A percentile compares a stretch with the other conserved stretches of the same genome.
phyloP scores from a whole-genome alignment of 2,797 vertebrate species.

The Typhlichthys subterraneus region DNA sequence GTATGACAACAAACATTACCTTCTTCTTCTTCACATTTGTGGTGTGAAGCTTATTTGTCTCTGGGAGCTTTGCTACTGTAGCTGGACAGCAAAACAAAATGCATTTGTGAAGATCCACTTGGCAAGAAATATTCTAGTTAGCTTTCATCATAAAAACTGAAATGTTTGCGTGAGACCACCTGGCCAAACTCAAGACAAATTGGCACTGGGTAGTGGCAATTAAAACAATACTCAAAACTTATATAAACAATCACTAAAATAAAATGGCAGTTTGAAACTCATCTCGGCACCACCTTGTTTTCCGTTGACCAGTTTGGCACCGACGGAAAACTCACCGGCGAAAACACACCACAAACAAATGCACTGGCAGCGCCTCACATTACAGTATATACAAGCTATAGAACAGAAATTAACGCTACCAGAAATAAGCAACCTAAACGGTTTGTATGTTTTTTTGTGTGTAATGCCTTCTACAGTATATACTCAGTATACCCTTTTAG shows the following conservation, averaged over 20 bases:
- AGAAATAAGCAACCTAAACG: conserved; percentile 49
- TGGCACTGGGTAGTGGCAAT: conserved; percentile 54
- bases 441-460: conserved; percentile 41
- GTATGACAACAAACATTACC: conserved; percentile 29
- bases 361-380: conserved; percentile 75
- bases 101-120: conserved; percentile 16
- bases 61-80: conserved; percentile 61
- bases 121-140: neutral
- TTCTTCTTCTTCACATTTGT: conserved; percentile 38
- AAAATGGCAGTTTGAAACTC: conserved; percentile 2
- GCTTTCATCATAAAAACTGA: conserved; percentile 45
- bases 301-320: conserved; percentile 25
- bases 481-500: neutral
- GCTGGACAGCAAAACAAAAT: conserved; percentile 53
- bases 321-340: conserved; percentile 53
- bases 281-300: conserved; percentile 52
- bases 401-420: conserved; percentile 60
- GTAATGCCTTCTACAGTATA: conserved; percentile 19
- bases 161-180: conserved; percentile 33
- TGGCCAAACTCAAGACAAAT: conserved; percentile 32
- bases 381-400: conserved; percentile 77
- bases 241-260: conserved; percentile 26
- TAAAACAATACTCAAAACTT: conserved; percentile 48
- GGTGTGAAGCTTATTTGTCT: conserved; percentile 20
- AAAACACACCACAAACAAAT: conserved; percentile 70